Base-by-base conservation (phyloP, 1,140 invertebrate species). In the Drosophila malerkotliana region DNA sequence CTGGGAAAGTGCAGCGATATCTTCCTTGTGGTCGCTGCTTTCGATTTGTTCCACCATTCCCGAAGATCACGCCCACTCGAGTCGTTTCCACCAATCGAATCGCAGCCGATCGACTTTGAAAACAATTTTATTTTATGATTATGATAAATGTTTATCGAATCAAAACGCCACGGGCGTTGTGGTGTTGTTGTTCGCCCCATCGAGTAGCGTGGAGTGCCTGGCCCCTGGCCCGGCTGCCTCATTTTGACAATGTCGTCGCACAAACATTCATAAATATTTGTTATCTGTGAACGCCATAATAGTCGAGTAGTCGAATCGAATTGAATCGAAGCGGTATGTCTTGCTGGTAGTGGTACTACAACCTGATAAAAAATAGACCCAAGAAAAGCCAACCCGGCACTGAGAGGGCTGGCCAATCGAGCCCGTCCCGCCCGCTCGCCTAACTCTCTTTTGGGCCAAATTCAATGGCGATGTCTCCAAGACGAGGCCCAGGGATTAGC, bases 131-230 rank as follows among this genome's bases (percentile, higher is more conserved):
- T 75, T 89, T 88, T 80, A 83, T 85, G 81, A 85, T 83, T 91
- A 89, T 87, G 89, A 91, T 91, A 91, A 91, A 91, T 82, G 79
- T 91, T 91, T 91, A 91, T 91, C 89, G 89, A 91, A 90, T 90
- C 89, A 85, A 72, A 91, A 80, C 84, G 79, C 63, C 75, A 79
- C 81, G 81, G 79, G 74, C 63, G 58, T 56, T 0, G 26, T 63
- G 48, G 77, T 68, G 52, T 84, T 68, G 54, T 64, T 58, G 66
- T 63, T 41, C 44, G 32, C 45, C 45, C 56, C 51, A 34, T 10
- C 47, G 52, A 48, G 44, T 57, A 47, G 48, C 18, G 37, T 44
- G 58, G 57, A 47, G 47, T 6, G 10, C n/a, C 32, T n/a, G n/a
- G 51, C 30, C 9, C 53, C 28, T 44, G 57, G 53, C 69, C 87